Evolutionary conservation across 1,140 invertebrate species (phyloP).

Genomic region (Colletes gigas): DNA sequence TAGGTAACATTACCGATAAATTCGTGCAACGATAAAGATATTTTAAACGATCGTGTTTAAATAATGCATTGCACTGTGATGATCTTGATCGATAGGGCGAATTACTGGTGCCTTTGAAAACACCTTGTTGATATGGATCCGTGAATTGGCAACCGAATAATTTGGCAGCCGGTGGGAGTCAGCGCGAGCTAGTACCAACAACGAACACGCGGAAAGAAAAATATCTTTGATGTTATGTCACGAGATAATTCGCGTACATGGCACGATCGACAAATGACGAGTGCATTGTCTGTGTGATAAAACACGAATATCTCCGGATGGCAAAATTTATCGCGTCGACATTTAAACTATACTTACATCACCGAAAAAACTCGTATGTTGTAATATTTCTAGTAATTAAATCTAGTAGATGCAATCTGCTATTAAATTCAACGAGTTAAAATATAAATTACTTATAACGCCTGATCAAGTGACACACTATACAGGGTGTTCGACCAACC

Average conservation of each 20-base stretch:
- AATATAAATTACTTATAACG: no score
- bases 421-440: no score
- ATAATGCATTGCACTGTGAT: background rate
- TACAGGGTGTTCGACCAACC: no score
- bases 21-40: no score
- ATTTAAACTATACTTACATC: background rate
- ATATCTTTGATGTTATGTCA: constrained; percentile 31
- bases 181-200: background rate
- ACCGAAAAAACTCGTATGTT: no score
- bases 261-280: constrained; percentile 5
- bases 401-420: no score
- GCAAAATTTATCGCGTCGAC: background rate
- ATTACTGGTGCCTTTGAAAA: background rate
- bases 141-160: constrained; percentile 13
- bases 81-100: background rate
- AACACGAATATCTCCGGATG: background rate
- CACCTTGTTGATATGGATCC: background rate
- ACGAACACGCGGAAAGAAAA: constrained; percentile 6
- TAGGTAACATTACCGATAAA: no score
- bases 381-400: background rate
- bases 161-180: constrained; percentile 12
- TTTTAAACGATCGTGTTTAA: background rate
- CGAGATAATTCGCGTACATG: constrained; percentile 1
- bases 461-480: no score
- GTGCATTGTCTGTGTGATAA: background rate